A percentile compares a stretch with the other conserved stretches of the same genome.
phyloP scores from a whole-genome alignment of 2,888 invertebrate species.

The Ormyrus thymus region DNA sequence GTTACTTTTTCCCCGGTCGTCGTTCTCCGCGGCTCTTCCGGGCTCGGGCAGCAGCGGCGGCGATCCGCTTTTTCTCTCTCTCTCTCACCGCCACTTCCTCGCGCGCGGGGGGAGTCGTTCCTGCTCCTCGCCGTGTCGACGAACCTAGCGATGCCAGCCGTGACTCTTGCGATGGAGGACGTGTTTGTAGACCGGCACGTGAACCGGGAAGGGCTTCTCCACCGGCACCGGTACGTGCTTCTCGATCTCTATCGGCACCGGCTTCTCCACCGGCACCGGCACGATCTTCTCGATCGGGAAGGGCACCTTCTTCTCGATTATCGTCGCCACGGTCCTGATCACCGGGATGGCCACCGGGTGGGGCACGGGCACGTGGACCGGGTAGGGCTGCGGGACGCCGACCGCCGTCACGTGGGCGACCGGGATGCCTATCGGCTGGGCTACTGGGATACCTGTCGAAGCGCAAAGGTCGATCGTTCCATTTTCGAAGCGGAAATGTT shows the following conservation, averaged over 20 bases:
- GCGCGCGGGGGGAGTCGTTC: too few relatives aligned
- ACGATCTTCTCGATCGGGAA: constrained; percentile 82
- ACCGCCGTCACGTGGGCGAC: constrained; percentile 78
- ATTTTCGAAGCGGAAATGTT: too few relatives aligned
- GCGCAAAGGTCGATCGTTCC: too few relatives aligned
- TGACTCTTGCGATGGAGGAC: constrained; percentile 80
- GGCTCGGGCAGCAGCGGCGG: not conserved
- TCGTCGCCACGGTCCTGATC: constrained; percentile 81
- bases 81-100: not conserved
- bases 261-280: constrained; percentile 81
- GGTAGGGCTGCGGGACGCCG: constrained; percentile 80
- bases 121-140: not conserved
- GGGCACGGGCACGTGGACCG: constrained; percentile 82
- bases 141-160: constrained; percentile 45
- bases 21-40: too few relatives aligned
- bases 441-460: constrained; percentile 77
- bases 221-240: constrained; percentile 82
- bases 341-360: constrained; percentile 83
- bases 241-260: constrained; percentile 81
- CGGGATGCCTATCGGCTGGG: constrained; percentile 80
- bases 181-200: constrained; percentile 83
- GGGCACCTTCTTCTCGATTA: constrained; percentile 83
- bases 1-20: too few relatives aligned
- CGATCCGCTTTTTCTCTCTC: constrained; percentile 9
- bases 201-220: constrained; percentile 82